Conservation (phyloP, 1,140 invertebrate species). For the Saxidomus purpurata region DNA sequence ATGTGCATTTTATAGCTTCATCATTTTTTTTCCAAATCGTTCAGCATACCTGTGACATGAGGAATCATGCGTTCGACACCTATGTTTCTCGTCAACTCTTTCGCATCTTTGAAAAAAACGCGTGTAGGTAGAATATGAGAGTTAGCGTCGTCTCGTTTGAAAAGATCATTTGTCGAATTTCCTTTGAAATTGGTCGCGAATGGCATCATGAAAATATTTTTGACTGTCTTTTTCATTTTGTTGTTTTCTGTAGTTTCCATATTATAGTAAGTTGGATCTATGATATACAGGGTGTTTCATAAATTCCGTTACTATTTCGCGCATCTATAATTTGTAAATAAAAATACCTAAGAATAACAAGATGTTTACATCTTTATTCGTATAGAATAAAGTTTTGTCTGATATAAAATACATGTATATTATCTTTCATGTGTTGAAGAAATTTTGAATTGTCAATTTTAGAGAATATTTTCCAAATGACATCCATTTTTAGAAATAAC, state of each 20-base stretch:
- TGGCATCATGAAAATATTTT: conserved; percentile 23
- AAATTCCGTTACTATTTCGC: no score
- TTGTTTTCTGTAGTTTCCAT: not conserved
- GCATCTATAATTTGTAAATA: no score
- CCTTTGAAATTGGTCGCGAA: not conserved
- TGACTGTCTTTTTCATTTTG: conserved; percentile 3
- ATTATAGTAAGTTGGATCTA: conserved; percentile 21
- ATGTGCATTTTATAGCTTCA: not conserved
- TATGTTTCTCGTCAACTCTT: not conserved
- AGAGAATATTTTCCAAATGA: no score
- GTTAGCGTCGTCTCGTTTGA: conserved; percentile 19
- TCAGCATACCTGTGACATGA: not conserved
- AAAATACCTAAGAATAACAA: no score
- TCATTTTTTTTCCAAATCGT: not conserved
- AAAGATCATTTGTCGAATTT: not conserved
- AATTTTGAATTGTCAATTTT: no score
- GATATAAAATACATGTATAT: no score
- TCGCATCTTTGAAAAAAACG: conserved; percentile 30
- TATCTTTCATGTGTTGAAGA: no score
- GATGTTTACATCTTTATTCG: no score
- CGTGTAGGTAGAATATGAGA: not conserved
- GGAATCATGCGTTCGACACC: not conserved
- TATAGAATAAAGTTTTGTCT: no score
- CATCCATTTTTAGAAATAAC: no score
- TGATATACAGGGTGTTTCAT: no score